Percentiles rank a stretch among this genome's conserved stretches.
Evolutionary conservation across 92 coral and sea anemone genomes (phyloP).

Genomic region (Plumapathes pennacea): DNA sequence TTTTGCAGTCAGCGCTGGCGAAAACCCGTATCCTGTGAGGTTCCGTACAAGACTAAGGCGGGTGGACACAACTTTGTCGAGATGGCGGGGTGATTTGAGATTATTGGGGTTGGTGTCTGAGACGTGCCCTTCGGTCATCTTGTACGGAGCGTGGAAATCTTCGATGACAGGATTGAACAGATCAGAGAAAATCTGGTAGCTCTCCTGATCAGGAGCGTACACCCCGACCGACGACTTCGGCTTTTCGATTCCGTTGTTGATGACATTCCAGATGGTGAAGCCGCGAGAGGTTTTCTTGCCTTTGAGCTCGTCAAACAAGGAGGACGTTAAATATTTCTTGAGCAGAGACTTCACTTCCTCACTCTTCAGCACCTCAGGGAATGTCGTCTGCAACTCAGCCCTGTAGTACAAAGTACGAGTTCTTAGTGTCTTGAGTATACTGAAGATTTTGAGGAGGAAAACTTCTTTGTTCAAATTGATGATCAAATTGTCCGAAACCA

Average conservation of each 20-base stretch:
- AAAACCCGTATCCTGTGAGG: conserved; percentile 68
- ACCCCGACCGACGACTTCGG: conserved; percentile 56
- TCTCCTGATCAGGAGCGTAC: conserved; percentile 67
- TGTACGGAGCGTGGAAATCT: conserved; percentile 81
- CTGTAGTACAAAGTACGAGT: too few species aligned
- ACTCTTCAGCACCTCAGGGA: conserved; percentile 52
- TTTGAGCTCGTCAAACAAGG: conserved; percentile 42
- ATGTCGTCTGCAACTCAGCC: too few species aligned
- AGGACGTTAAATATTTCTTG: conserved; percentile 42
- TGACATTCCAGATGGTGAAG: conserved; percentile 37
- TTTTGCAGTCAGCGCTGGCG: conserved; percentile 69
- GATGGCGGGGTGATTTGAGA: conserved; percentile 67
- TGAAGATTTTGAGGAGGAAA: too few species aligned
- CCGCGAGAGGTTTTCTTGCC: conserved; percentile 59
- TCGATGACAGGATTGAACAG: conserved; percentile 65
- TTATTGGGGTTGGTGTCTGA: conserved; percentile 83
- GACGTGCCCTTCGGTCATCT: conserved; percentile 65
- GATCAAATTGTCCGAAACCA: too few species aligned
- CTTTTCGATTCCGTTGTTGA: conserved; percentile 50
- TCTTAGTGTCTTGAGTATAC: too few species aligned
- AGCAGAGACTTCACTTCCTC: conserved; percentile 51
- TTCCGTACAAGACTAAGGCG: conserved; percentile 93
- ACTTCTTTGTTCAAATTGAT: too few species aligned
- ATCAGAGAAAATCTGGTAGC: conserved; percentile 59
- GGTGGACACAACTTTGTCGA: conserved; percentile 66